These are phyloP conservation scores for Herminia tarsipennalis DNA, from an alignment of 2,888 invertebrate genomes.

Conservation along the genomic window DNA sequence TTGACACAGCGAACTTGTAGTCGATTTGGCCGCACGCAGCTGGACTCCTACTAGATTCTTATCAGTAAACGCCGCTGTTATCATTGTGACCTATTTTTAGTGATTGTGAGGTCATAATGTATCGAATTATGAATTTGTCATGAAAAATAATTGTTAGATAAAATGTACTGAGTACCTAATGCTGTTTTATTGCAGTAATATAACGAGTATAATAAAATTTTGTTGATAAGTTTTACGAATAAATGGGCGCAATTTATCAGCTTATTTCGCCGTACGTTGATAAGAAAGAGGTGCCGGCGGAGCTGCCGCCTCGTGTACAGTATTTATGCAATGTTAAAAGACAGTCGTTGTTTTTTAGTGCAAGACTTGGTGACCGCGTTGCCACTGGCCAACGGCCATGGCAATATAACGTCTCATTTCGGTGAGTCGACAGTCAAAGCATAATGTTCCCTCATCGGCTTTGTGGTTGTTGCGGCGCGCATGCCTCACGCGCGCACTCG, in stretches of 20 bases:
- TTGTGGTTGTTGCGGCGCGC: slow-evolving; percentile 82
- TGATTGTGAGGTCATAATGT: slow-evolving; percentile 67
- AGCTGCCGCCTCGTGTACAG: slow-evolving; percentile 42
- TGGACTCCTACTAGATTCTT: slow-evolving; percentile 78
- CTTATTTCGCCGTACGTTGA: slow-evolving; percentile 53
- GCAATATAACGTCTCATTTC: slow-evolving; percentile 84
- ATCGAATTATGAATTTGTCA: slow-evolving; percentile 46
- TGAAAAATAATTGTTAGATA: slow-evolving; percentile 35
- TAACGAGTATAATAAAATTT: slow-evolving; percentile 37
- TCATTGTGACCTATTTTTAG: slow-evolving; percentile 78
- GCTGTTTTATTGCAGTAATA: slow-evolving; percentile 44
- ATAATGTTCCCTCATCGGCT: slow-evolving; percentile 79
- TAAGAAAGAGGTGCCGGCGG: slow-evolving; percentile 46
- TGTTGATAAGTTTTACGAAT: slow-evolving; percentile 47
- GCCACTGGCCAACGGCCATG: slow-evolving; percentile 85
- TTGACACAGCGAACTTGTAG: slow-evolving; percentile 72
- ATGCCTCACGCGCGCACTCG: slow-evolving; percentile 71
- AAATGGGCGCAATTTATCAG: slow-evolving; percentile 45
- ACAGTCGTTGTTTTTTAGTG: slow-evolving; percentile 85
- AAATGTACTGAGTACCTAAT: slow-evolving; percentile 42
- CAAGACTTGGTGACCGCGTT: slow-evolving; percentile 86
- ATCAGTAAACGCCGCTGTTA: slow-evolving; percentile 74
- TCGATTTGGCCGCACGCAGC: slow-evolving; percentile 65
- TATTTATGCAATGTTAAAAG: slow-evolving; percentile 80
- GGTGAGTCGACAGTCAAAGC: slow-evolving; percentile 83